These are phyloP conservation scores for Brachypteracias leptosomus DNA, from an alignment of 2,113 vertebrate species.

Conservation along the genomic window DNA sequence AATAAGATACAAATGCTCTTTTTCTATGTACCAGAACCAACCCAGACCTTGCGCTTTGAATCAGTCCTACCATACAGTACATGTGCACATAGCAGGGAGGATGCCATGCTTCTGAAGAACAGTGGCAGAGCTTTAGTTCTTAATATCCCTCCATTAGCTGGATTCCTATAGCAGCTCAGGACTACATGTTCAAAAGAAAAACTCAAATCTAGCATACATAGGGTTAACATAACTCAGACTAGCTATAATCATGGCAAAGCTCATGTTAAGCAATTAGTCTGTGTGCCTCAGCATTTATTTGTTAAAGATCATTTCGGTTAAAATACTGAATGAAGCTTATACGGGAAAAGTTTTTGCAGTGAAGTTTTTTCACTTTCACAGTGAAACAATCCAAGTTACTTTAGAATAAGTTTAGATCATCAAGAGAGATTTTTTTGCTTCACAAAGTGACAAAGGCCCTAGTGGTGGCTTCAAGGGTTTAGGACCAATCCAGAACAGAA, in stretches of 20 bases:
- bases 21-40: background rate
- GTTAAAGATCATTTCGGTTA: background rate
- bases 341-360: background rate
- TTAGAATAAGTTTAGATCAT: background rate
- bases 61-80: background rate
- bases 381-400: background rate
- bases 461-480: background rate
- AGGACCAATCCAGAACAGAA: background rate
- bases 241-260: background rate
- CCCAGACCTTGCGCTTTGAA: background rate
- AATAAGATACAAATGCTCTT: background rate
- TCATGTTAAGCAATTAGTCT: background rate
- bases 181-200: background rate
- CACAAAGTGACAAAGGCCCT: background rate
- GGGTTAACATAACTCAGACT: background rate
- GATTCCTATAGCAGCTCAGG: background rate
- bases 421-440: background rate
- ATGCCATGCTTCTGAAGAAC: background rate
- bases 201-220: background rate
- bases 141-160: background rate
- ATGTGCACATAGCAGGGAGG: rapidly evolving
- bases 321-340: background rate
- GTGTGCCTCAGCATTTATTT: background rate
- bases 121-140: background rate
- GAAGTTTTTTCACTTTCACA: background rate